Evolutionary conservation across 1,140 invertebrate genomes (phyloP), one percentile per base, ranked within the genome.

Genomic region (Centruroides sculpturatus): DNA sequence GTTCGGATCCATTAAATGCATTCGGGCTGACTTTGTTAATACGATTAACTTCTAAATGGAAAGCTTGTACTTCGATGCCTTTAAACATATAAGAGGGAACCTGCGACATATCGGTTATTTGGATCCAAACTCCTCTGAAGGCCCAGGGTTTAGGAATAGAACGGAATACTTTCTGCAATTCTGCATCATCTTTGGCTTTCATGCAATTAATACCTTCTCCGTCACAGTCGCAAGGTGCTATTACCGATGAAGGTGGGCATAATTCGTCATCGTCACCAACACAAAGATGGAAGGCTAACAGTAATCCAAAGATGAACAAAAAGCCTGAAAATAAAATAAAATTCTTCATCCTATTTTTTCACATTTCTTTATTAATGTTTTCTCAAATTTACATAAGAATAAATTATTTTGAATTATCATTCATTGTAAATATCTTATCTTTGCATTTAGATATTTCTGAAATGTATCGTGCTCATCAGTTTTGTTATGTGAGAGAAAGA

Each of bases 131-230:
- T 12, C n/a, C 56, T n/a, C 56, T n/a, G 12, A 35, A 46, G 23
- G n/a, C 11, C 11, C 11, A 12, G 7, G 47, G n/a, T 47, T 7
- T 6, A 2, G 23, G 11, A 11, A n/a, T 34, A 7, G 9, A 5
- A 6, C 7, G 7, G n/a, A 57, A 51, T 5, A 48, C 49, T 35
- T n/a, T n/a, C 12, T 57, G n/a, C n/a, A 57, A 8, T 34, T 57
- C 56, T 0, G 12, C 35, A 13, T 57, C 35, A n/a, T 57, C 56
- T 36, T 7, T 4, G 35, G 35, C 49, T 11, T 47, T 13, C 34
- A 13, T 57, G n/a, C 56, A 57, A n/a, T 57, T 57, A 3, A 57
- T 46, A 3, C 56, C 56, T 35, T 57, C 56, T 23, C 56, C 56
- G 35, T 57, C 56, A n/a, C 56, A 57, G 35, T n/a, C 23, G 36